Percentiles rank a stretch among this genome's conserved stretches.
Conservation (phyloP, 37 sponge, comb jelly and placozoan genomes). For the Petrosia ficiformis region DNA sequence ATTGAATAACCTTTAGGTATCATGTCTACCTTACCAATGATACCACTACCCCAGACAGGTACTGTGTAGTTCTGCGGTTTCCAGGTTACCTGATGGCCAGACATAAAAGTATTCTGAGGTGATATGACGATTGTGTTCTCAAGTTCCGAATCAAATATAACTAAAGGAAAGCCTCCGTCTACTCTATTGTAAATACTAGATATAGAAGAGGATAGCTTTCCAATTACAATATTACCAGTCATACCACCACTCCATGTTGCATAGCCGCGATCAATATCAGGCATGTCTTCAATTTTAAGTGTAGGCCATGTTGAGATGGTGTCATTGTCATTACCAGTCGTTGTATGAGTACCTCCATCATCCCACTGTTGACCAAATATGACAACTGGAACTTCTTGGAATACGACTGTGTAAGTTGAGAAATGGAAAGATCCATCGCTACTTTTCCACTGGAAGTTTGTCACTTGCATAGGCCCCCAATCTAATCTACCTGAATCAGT, state of each 20-base stretch:
- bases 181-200: constrained; percentile 9
- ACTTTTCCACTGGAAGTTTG: constrained; percentile 15
- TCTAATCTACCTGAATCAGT: not conserved
- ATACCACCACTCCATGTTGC: constrained; percentile 28
- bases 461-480: constrained; percentile 3
- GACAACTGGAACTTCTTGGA: constrained; percentile 14
- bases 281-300: constrained; percentile 22
- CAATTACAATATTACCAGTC: not conserved
- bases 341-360: constrained; percentile 17
- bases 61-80: not conserved
- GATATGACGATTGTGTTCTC: constrained; percentile 67
- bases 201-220: not conserved
- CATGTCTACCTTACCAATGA: constrained; percentile 12
- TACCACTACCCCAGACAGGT: not conserved
- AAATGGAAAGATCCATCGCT: constrained; percentile 1
- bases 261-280: constrained; percentile 29
- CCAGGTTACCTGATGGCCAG: constrained; percentile 41
- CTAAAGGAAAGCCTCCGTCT: constrained; percentile 74
- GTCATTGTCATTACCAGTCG: not conserved
- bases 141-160: constrained; percentile 43
- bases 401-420: constrained; percentile 18
- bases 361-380: constrained; percentile 24
- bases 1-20: constrained; percentile 35
- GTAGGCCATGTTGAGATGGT: constrained; percentile 55
- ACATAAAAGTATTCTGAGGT: constrained; percentile 66